A percentile compares a stretch with the other conserved stretches of the same genome.
Evolutionary conservation across 2,888 invertebrate species (phyloP).

Genomic region (Pseudoips prasinana): DNA sequence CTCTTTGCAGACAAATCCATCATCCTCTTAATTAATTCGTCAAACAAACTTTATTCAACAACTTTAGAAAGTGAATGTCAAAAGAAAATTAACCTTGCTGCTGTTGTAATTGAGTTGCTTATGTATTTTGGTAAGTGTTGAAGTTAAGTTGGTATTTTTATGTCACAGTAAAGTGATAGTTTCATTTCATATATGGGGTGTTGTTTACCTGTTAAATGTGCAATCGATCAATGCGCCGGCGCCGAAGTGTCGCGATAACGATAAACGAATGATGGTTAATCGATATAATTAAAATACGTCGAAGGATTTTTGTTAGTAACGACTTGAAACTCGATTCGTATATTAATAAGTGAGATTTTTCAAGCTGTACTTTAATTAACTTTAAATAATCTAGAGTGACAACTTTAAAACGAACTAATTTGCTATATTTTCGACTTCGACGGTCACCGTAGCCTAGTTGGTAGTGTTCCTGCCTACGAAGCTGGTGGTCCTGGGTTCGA

Average conservation of each 20-base stretch:
- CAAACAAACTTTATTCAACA: constrained; percentile 23
- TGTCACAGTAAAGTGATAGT: constrained; percentile 38
- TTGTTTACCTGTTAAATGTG: constrained; percentile 48
- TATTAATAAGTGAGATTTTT: too few relatives aligned
- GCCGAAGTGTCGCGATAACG: constrained; percentile 38
- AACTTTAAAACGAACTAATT: too few relatives aligned
- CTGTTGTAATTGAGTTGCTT: neutral
- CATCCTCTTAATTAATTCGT: constrained; percentile 59
- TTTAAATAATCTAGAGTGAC: too few relatives aligned
- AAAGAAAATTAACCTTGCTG: constrained; percentile 24
- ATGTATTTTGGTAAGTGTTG: constrained; percentile 5
- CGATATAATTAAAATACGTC: constrained; percentile 21
- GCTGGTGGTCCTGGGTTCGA: too few relatives aligned
- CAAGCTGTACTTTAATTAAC: too few relatives aligned
- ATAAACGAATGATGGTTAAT: constrained; percentile 25
- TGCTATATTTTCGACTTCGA: too few relatives aligned
- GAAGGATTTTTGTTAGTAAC: constrained; percentile 1
- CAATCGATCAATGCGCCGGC: constrained; percentile 54
- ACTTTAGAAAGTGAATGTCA: constrained; percentile 9
- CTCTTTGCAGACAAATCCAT: constrained; percentile 46
- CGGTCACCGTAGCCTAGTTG: too few relatives aligned
- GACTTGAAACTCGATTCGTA: too few relatives aligned
- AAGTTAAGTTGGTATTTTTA: constrained; percentile 26
- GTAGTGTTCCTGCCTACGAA: too few relatives aligned
- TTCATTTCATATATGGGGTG: constrained; percentile 49